A percentile compares a stretch with the other conserved stretches of the same genome.
Evolutionary conservation across 2,888 invertebrate species (phyloP).

Genomic region (Nezara viridula): DNA sequence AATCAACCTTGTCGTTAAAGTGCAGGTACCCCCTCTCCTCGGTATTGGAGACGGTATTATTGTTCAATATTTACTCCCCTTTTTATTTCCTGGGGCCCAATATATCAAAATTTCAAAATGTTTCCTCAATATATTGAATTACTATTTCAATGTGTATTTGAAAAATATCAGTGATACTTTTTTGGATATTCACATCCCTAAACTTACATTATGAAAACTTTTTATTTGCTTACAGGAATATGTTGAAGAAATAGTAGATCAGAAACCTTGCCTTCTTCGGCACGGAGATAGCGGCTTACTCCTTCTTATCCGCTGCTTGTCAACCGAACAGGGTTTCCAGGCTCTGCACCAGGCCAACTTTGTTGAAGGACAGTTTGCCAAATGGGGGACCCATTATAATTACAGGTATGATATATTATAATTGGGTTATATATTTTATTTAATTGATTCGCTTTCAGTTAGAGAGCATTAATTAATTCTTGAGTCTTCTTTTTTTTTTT

Average conservation of each 20-base stretch:
- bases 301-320: slow-evolving; percentile 82
- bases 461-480: too few species aligned
- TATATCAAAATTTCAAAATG: too few species aligned
- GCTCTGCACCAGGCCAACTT: slow-evolving; percentile 76
- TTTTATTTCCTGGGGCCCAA: too few species aligned
- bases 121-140: too few species aligned
- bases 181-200: too few species aligned
- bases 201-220: too few species aligned
- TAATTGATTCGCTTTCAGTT: not conserved
- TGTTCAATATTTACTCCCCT: too few species aligned
- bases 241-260: slow-evolving; percentile 81
- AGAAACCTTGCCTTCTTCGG: slow-evolving; percentile 78
- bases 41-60: too few species aligned
- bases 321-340: slow-evolving; percentile 79
- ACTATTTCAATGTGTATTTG: too few species aligned
- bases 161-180: too few species aligned
- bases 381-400: slow-evolving; percentile 81
- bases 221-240: slow-evolving; percentile 73
- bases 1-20: too few species aligned
- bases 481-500: not conserved
- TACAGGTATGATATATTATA: slow-evolving; percentile 72
- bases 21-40: too few species aligned
- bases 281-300: slow-evolving; percentile 85
- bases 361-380: slow-evolving; percentile 80
- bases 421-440: not conserved